Evolutionary conservation across 2,797 vertebrate species (phyloP), one percentile per base, ranked within the genome.

Genomic region (Manis crassicaudata): DNA sequence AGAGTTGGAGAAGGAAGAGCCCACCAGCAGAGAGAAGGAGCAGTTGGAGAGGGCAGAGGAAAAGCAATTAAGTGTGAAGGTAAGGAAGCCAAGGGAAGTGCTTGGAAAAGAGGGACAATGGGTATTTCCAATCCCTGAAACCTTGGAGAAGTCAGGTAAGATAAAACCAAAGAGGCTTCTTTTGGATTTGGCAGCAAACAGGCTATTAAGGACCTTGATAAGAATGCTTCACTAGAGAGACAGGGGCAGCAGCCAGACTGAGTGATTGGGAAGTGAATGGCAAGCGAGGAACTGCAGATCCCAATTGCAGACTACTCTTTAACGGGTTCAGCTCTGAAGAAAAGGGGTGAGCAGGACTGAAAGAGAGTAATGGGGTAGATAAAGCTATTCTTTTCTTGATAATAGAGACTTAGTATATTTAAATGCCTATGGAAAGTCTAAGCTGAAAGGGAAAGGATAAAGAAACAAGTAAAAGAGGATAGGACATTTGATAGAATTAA

Each of bases 401-500:
- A 43, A 56, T 32, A 88, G 58, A 46, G 23, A 80, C 35, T 56
- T 72, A 43, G 40, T 46, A 9, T 80, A 86, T 81, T 90, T 92
- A 54, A 72, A 62, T 77, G 35, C 46, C n/a, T n/a, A 7, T 54
- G 23, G 60, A 43, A 73, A 46, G 52, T 82, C 40, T 21, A 88
- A 86, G 32, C 54, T 50, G 40, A 46, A 58, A 82, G 50, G 43
- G 63, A 84, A 37, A 93, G 25, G 35, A 50, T 92, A 50, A 83
- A 90, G 76, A 70, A 82, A 43, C 16, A 83, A 92, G 18, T 50
- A 32, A 32, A 32, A 35, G 43, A 77, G 23, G 17, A 23, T 35
- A 50, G 27, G 35, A 11, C 70, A 73, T 65, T 54, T 54, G 56
- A 83, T 88, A 60, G 79, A 86, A 73, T 88, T 82, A 93, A 52